These are phyloP conservation scores for Platyrinchus mystaceus DNA, from an alignment of 2,797 vertebrate species.

Conservation along the genomic window DNA sequence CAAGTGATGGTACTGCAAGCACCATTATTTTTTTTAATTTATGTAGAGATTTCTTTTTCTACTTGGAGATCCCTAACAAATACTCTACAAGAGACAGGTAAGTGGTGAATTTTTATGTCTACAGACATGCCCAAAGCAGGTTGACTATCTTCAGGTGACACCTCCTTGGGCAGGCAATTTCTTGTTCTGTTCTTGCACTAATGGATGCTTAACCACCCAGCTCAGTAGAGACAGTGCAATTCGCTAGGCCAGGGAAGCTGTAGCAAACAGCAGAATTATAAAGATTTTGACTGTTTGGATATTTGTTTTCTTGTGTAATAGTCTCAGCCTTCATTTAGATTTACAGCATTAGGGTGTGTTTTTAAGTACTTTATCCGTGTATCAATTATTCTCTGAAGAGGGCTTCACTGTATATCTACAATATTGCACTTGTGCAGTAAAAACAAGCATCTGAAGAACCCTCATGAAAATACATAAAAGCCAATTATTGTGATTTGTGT, in stretches of 20 bases:
- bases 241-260: background rate
- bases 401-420: constrained; percentile 30
- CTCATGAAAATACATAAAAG: constrained; percentile 60
- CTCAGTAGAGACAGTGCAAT: background rate
- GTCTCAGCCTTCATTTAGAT: background rate
- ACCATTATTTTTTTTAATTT: background rate
- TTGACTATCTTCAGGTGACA: background rate
- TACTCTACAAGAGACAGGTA: background rate
- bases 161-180: background rate
- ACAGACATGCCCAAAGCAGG: background rate
- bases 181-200: background rate
- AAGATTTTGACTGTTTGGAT: background rate
- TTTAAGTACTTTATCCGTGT: constrained; percentile 24
- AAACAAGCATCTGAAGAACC: constrained; percentile 59
- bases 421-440: constrained; percentile 41
- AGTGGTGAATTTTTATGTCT: background rate
- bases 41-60: background rate
- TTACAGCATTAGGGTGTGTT: background rate
- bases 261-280: background rate
- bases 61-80: background rate
- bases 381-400: constrained; percentile 57
- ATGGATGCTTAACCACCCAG: background rate
- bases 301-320: background rate
- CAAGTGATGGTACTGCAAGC: background rate
- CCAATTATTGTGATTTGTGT: constrained; percentile 64